Evolutionary conservation across 2,888 invertebrate genomes (phyloP).

Genomic region (Andrena bicolor): DNA sequence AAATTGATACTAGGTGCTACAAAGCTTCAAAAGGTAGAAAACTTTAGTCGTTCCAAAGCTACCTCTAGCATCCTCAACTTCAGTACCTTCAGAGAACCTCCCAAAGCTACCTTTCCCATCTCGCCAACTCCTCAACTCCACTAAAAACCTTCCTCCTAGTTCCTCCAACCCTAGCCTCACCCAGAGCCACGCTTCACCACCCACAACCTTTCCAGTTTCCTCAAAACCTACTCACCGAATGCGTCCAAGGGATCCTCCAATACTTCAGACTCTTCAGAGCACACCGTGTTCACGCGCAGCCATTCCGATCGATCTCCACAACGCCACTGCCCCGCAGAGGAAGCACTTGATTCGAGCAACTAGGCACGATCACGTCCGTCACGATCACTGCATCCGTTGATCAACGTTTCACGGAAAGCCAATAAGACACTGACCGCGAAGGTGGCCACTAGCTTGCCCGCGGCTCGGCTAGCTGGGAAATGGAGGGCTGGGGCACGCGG

Average conservation of each 20-base stretch:
- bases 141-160: too few species aligned
- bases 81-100: too few species aligned
- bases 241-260: neutral
- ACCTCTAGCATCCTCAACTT: too few species aligned
- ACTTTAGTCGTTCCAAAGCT: too few species aligned
- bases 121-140: too few species aligned
- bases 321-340: slow-evolving; percentile 31
- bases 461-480: too few species aligned
- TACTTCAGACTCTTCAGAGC: slow-evolving; percentile 10
- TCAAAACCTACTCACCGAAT: slow-evolving; percentile 26
- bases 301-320: slow-evolving; percentile 18
- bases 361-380: slow-evolving; percentile 30
- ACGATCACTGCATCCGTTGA: slow-evolving; percentile 23
- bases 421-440: neutral
- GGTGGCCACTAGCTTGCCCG: too few species aligned
- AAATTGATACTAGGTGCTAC: too few species aligned
- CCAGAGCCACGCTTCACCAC: neutral
- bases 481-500: too few species aligned
- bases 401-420: slow-evolving; percentile 33
- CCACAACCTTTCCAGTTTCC: neutral
- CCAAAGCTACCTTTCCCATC: too few species aligned
- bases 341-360: slow-evolving; percentile 49
- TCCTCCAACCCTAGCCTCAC: neutral
- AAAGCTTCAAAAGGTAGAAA: too few species aligned
- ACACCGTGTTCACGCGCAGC: neutral